phyloP scores from a whole-genome alignment of 2,888 invertebrate genomes.

The Nebria salina region DNA sequence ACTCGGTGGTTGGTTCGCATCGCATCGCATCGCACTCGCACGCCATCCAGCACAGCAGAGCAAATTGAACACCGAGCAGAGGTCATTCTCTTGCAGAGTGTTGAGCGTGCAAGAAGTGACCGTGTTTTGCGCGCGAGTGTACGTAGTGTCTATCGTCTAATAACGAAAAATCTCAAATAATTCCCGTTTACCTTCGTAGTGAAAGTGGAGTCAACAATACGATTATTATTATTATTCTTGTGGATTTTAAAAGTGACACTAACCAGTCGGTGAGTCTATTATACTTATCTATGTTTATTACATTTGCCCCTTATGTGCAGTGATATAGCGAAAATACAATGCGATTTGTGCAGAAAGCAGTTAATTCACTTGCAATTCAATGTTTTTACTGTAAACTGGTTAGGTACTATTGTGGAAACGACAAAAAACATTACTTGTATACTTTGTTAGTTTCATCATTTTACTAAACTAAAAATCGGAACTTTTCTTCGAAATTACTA shows the following conservation, averaged over 20 bases:
- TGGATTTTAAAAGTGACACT: background rate
- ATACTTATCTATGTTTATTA: background rate
- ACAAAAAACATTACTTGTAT: background rate
- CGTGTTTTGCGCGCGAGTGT: conserved; percentile 11
- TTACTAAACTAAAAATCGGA: too few relatives aligned
- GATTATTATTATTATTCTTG: conserved; percentile 4
- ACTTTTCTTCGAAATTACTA: too few relatives aligned
- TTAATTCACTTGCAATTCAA: background rate
- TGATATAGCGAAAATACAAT: background rate
- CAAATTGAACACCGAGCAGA: conserved; percentile 15
- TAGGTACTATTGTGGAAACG: background rate
- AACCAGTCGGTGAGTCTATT: background rate
- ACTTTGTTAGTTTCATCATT: too few relatives aligned
- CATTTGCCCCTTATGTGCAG: background rate
- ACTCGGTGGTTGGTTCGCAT: background rate
- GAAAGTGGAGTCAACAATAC: conserved; percentile 11
- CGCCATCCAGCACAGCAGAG: background rate
- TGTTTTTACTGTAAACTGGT: background rate
- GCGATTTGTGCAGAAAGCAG: background rate
- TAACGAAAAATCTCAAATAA: background rate
- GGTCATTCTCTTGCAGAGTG: conserved; percentile 39
- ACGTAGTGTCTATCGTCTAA: background rate
- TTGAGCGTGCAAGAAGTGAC: conserved; percentile 5
- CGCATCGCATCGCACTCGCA: background rate
- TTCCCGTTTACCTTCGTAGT: conserved; percentile 17